Base-by-base conservation (phyloP, 2,113 vertebrate genomes). In the Entelurus aequoreus region DNA sequence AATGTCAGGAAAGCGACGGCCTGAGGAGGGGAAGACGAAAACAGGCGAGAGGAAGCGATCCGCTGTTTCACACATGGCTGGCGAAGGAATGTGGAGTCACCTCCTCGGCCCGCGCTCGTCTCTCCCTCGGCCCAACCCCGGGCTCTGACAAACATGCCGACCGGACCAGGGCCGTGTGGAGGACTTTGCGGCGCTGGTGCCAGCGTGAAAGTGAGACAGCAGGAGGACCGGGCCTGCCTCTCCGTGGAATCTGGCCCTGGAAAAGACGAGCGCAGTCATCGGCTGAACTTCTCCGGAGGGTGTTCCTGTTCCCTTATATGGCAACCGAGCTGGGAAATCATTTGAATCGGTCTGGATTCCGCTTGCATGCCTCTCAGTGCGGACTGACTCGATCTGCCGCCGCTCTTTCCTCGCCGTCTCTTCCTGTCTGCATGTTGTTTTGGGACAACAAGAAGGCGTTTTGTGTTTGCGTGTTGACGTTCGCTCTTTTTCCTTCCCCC, bases 291-390 rank as follows among this genome's bases (percentile, higher is more conserved):
- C 79, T 66, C 66, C 71, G 64, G 79, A 83, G 85, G 85, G 79
- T 83, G 83, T 84, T 84, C 57, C 81, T 74, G 40, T 89, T 85
- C 65, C 89, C 87, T 85, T 90, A 89, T 88, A 89, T 84, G 89
- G 90, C 77, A 69, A 76, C 80, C 68, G 71, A 84, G 79, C 85
- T 75, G 85, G 81, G 83, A 86, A 90, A 86, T 82, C 84, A 87
- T 90, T 90, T 90, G 86, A 89, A 90, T 90, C 85, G 70, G 86
- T 85, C 86, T 85, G 88, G 77, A 82, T 83, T 85, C 78, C 86
- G 74, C 72, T 82, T 8, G 87, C 79, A 81, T 73, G 80, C 71
- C 81, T 77, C 81, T 84, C 78, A 75, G 71, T 74, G 81, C 76
- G 80, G 85, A 86, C 77, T 75, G 82, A 74, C 68, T 68, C 71